Conservation (phyloP, 1,140 invertebrate genomes). For the Chrysomallon squamiferum region DNA sequence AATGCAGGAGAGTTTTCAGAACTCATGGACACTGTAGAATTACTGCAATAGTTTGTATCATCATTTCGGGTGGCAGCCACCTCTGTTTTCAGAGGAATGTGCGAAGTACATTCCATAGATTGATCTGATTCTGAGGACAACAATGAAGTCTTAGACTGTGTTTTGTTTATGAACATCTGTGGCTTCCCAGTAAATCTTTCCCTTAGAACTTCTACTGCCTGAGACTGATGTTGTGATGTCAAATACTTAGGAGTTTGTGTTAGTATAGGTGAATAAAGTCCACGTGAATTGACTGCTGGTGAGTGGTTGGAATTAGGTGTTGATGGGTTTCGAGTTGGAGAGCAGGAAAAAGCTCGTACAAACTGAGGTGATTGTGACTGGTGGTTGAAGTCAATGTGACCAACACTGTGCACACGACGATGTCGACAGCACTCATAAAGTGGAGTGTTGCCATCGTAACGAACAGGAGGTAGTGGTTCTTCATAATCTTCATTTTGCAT, state of each 20-base stretch:
- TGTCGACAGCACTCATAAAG: conserved; percentile 44
- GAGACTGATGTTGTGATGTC: conserved; percentile 5
- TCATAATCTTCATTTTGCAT: conserved; percentile 18
- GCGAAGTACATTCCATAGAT: conserved; percentile 51
- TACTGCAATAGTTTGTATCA: conserved; percentile 44
- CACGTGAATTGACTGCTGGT: neutral
- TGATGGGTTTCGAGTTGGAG: conserved; percentile 32
- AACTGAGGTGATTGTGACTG: conserved; percentile 32
- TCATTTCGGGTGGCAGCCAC: conserved; percentile 28
- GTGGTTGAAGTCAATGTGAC: conserved; percentile 46
- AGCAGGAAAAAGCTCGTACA: conserved; percentile 44
- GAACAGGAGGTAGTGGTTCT: neutral
- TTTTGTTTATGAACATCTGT: conserved; percentile 32
- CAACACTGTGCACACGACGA: conserved; percentile 53
- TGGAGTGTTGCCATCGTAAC: conserved; percentile 17
- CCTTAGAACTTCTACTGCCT: conserved; percentile 20
- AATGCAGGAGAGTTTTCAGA: conserved; percentile 45
- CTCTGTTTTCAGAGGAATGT: conserved; percentile 28
- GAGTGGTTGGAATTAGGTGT: conserved; percentile 4
- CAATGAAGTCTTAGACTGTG: conserved; percentile 48
- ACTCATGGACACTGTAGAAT: conserved; percentile 50
- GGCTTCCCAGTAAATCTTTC: conserved; percentile 26
- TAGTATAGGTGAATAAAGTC: conserved; percentile 40
- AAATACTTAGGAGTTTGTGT: conserved; percentile 9
- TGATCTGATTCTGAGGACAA: conserved; percentile 54